phyloP scores from a whole-genome alignment of 2,888 invertebrate species.

The Drosophila flavopinicola region DNA sequence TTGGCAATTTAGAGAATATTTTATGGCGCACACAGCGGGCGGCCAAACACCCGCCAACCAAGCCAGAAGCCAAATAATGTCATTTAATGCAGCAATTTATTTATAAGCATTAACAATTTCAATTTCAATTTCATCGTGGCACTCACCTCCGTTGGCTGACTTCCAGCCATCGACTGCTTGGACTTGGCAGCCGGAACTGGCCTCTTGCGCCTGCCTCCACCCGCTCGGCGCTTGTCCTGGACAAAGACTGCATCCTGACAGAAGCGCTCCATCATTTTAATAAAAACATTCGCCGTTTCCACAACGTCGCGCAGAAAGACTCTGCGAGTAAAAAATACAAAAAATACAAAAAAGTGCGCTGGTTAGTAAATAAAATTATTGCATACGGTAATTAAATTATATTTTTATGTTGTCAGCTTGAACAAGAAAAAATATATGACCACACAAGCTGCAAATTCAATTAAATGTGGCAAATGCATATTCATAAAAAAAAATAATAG shows the following conservation, averaged over 20 bases:
- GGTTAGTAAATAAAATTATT: slow-evolving; percentile 56
- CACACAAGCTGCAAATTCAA: slow-evolving; percentile 61
- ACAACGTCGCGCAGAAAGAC: slow-evolving; percentile 93
- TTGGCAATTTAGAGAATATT: slow-evolving; percentile 77
- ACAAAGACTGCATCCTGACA: slow-evolving; percentile 89
- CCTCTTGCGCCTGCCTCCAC: slow-evolving; percentile 54
- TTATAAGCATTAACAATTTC: slow-evolving; percentile 62
- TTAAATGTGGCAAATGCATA: slow-evolving; percentile 56
- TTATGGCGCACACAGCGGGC: slow-evolving; percentile 72
- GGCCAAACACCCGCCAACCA: slow-evolving; percentile 44
- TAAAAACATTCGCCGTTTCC: slow-evolving; percentile 94
- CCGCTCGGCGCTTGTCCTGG: slow-evolving; percentile 86
- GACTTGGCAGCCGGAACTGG: slow-evolving; percentile 84
- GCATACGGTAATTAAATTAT: slow-evolving; percentile 64
- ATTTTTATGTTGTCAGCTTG: slow-evolving; percentile 31
- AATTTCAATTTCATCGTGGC: slow-evolving; percentile 37
- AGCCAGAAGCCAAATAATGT: slow-evolving; percentile 67
- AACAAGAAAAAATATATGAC: slow-evolving; percentile 23
- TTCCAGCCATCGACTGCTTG: slow-evolving; percentile 31
- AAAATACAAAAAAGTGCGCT: not conserved
- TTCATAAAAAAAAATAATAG: slow-evolving; percentile 11
- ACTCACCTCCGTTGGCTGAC: slow-evolving; percentile 80
- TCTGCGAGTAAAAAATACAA: slow-evolving; percentile 84
- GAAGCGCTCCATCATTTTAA: slow-evolving; percentile 94
- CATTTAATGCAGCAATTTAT: slow-evolving; percentile 71